Evolutionary conservation across 2,113 vertebrate genomes (phyloP), one percentile per base, ranked within the genome.

Genomic region (Hippolais icterina): DNA sequence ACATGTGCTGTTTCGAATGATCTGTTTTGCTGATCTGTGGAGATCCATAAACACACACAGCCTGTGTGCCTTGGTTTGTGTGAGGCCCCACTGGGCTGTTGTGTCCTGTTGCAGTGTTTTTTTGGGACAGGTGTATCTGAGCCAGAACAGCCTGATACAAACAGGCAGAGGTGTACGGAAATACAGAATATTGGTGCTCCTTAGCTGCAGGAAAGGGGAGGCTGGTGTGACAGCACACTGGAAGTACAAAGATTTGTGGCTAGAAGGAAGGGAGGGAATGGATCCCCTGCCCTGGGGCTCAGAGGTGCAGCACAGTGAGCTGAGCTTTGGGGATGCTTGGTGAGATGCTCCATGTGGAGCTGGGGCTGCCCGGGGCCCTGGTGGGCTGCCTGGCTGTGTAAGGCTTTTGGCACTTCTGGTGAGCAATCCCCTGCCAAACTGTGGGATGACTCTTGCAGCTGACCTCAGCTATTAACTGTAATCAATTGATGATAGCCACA

Each of bases 91-190:
- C 72, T 64, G 71, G n/a, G 2, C 39, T 35, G 9, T 3, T 29
- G 31, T 63, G 81, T 71, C 39, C 35, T 23, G 8, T 0, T 80
- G 16, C 7, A 35, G 18, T 63, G 49, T 44, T 37, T 63, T 28
- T 66, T 33, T 18, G 6, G 69, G 22, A 3, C 0, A 24, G 39
- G 3, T n/a, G 2, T 1, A 0, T 25, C 22, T 72, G 21, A 59
- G n/a, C 56, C 23, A 33, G 46, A 39, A 15, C 33, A 74, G 19
- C 82, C 47, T n/a, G 7, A 6, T 5, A 0, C 3, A 28, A 46
- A 5, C 1, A 6, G 65, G 24, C 76, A 46, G 80, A 41, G 35
- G 5, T 13, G 54, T 14, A 5, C 23, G 27, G 79, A 50, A 47
- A 20, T 52, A 6, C 0, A 37, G 37, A 46, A 4, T 28, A 10